Percentiles rank a stretch among this genome's conserved stretches.
Evolutionary conservation across 2,888 invertebrate genomes (phyloP).

Genomic region (Tiphia femorata): DNA sequence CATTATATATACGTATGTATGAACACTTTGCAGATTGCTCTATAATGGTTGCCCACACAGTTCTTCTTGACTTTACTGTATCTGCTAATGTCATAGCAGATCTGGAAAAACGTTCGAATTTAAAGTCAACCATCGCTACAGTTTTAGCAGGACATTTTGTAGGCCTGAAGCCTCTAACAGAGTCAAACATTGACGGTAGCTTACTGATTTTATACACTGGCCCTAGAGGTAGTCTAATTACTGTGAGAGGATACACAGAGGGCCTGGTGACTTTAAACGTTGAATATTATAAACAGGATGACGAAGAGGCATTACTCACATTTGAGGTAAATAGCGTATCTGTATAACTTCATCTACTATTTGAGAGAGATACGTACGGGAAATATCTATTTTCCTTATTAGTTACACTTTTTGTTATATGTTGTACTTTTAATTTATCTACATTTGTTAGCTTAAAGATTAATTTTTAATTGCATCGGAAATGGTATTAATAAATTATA

Average conservation of each 20-base stretch:
- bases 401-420: no score
- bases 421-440: no score
- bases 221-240: conserved; percentile 78
- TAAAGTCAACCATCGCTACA: conserved; percentile 78
- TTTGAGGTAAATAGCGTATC: conserved; percentile 77
- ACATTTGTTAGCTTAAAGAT: no score
- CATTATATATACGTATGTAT: not conserved
- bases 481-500: no score
- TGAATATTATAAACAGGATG: conserved; percentile 84
- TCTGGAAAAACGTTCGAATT: conserved; percentile 75
- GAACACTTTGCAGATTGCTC: conserved; percentile 13
- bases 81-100: conserved; percentile 78
- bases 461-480: no score
- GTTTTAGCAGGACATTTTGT: conserved; percentile 80
- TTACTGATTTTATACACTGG: conserved; percentile 80
- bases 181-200: conserved; percentile 78
- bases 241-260: conserved; percentile 79
- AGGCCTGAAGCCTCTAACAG: conserved; percentile 78
- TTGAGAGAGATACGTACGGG: no score
- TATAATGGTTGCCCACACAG: conserved; percentile 83
- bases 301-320: conserved; percentile 79
- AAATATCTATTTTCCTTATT: no score
- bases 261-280: conserved; percentile 86
- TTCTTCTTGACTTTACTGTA: conserved; percentile 84
- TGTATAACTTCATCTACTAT: no score